Evolutionary conservation across 1,140 invertebrate species (phyloP).

Genomic region (Nomia melanderi): DNA sequence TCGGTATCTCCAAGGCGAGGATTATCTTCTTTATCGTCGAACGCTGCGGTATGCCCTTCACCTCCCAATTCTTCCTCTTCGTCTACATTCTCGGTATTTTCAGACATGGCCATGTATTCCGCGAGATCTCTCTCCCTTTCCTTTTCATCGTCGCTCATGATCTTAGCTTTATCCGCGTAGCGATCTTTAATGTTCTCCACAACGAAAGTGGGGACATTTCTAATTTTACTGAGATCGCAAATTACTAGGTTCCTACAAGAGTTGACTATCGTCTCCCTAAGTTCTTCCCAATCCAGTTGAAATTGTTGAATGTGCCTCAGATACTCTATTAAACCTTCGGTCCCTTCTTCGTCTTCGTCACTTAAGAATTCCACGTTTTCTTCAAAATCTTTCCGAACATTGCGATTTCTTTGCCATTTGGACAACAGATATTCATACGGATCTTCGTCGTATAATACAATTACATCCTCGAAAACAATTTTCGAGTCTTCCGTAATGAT

Average conservation of each 20-base stretch:
- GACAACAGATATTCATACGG: slow-evolving; percentile 56
- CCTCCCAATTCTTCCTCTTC: slow-evolving; percentile 49
- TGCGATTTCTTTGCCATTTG: slow-evolving; percentile 38
- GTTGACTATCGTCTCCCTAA: slow-evolving; percentile 26
- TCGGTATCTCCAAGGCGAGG: slow-evolving; percentile 81
- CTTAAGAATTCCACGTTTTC: not conserved
- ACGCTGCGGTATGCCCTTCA: slow-evolving; percentile 41
- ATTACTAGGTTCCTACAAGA: slow-evolving; percentile 33
- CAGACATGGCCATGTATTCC: slow-evolving; percentile 10
- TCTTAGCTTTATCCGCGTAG: slow-evolving; percentile 55
- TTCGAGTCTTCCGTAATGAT: slow-evolving; percentile 75
- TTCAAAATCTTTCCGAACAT: not conserved
- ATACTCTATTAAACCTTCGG: slow-evolving; percentile 7
- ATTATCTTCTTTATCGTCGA: slow-evolving; percentile 65
- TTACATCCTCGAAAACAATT: slow-evolving; percentile 80
- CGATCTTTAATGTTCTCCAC: slow-evolving; percentile 63
- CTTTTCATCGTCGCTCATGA: slow-evolving; percentile 59
- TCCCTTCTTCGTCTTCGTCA: slow-evolving; percentile 13
- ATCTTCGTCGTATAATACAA: slow-evolving; percentile 79
- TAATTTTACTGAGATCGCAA: slow-evolving; percentile 49
- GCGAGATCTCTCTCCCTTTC: slow-evolving; percentile 68
- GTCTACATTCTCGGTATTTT: slow-evolving; percentile 26
- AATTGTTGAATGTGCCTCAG: slow-evolving; percentile 40
- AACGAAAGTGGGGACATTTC: slow-evolving; percentile 28
- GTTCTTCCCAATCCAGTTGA: slow-evolving; percentile 28